phyloP scores from a whole-genome alignment of 2,113 vertebrate species.

The Onychostoma macrolepis region DNA sequence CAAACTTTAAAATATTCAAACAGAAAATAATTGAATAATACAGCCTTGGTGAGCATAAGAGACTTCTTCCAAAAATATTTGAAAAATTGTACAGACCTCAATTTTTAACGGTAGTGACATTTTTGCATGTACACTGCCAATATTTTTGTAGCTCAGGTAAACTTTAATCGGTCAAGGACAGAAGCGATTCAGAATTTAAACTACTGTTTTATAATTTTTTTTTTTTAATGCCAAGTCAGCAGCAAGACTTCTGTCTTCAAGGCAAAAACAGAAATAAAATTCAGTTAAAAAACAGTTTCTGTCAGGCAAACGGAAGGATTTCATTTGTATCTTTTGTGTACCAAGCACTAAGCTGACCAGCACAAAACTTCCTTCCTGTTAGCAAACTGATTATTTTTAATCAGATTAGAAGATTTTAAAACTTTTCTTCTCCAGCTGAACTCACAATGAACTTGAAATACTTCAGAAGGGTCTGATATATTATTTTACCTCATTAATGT shows the following conservation, averaged over 20 bases:
- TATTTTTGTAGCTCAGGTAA: background rate
- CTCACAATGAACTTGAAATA: background rate
- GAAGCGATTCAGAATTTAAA: background rate
- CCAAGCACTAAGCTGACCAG: background rate
- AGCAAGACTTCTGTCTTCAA: too few species aligned
- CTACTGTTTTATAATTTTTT: background rate
- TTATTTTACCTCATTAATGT: background rate
- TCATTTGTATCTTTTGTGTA: background rate
- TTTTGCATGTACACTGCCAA: too few species aligned
- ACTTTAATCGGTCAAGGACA: background rate
- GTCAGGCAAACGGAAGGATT: background rate
- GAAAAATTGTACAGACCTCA: too few species aligned
- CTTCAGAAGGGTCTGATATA: background rate
- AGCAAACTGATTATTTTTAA: background rate
- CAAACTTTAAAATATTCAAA: too few species aligned
- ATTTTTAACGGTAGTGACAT: background rate
- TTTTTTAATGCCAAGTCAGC: too few species aligned
- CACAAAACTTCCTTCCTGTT: background rate
- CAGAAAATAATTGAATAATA: too few species aligned
- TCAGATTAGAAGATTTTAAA: conserved; percentile 5
- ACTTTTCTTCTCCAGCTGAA: background rate
- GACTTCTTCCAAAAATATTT: background rate
- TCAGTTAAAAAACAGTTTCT: background rate
- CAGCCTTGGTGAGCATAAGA: background rate
- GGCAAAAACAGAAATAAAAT: background rate